Conservation (phyloP, 2,888 invertebrate genomes). For the Dryobota labecula region DNA sequence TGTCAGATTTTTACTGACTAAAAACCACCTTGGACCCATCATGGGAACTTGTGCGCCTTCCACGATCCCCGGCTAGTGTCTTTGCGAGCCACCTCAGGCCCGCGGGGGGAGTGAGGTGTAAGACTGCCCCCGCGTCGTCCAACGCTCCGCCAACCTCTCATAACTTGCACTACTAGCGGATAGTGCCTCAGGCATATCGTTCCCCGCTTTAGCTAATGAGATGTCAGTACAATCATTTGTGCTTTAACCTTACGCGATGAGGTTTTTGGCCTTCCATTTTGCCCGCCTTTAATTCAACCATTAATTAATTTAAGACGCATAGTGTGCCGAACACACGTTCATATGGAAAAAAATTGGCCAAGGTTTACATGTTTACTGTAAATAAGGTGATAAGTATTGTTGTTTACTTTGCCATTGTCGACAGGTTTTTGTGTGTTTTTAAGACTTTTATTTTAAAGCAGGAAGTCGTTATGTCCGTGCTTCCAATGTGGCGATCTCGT, state of each 20-base stretch:
- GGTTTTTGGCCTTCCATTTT: slow-evolving; percentile 88
- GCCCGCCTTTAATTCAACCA: slow-evolving; percentile 82
- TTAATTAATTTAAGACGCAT: slow-evolving; percentile 80
- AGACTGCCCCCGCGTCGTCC: too few species aligned
- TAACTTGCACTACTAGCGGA: slow-evolving; percentile 65
- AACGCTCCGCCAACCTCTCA: slow-evolving; percentile 56
- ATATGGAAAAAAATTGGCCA: slow-evolving; percentile 55
- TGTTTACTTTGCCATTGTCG: slow-evolving; percentile 55
- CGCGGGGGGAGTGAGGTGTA: too few species aligned
- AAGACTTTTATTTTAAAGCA: slow-evolving; percentile 36
- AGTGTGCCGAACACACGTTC: slow-evolving; percentile 52
- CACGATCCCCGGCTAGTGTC: too few species aligned
- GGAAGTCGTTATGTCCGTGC: slow-evolving; percentile 41
- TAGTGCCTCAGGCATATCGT: slow-evolving; percentile 84
- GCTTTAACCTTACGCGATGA: slow-evolving; percentile 87
- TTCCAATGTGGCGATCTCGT: slow-evolving; percentile 28
- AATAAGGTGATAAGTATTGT: slow-evolving; percentile 32
- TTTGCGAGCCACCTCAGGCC: too few species aligned
- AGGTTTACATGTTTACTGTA: slow-evolving; percentile 40
- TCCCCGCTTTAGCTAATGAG: slow-evolving; percentile 90
- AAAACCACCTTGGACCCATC: too few species aligned
- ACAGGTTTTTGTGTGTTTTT: slow-evolving; percentile 44
- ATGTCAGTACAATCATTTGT: slow-evolving; percentile 90
- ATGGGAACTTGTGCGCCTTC: too few species aligned
- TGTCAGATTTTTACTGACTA: too few species aligned